Percentiles rank a stretch among this genome's conserved stretches.
Conservation (phyloP, 1,140 invertebrate genomes). For the Heliconius eleuchia region DNA sequence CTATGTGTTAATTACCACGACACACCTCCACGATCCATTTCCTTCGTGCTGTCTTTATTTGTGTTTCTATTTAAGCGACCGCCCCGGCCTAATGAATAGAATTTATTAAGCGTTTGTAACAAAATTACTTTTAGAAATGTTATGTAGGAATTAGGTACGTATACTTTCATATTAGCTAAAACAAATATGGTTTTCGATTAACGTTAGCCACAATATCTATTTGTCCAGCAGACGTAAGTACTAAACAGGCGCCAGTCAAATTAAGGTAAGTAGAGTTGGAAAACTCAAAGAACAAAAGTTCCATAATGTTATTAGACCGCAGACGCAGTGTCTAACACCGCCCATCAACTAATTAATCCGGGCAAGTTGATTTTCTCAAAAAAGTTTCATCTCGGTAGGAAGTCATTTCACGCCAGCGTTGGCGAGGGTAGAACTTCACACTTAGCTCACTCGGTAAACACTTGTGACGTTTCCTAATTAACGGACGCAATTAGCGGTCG, state of each 20-base stretch:
- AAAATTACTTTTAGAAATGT: background rate
- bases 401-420: slow-evolving; percentile 76
- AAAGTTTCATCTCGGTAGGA: slow-evolving; percentile 72
- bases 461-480: slow-evolving; percentile 81
- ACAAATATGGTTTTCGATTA: background rate
- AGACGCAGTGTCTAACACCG: slow-evolving; percentile 74
- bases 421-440: slow-evolving; percentile 75
- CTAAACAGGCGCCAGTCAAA: slow-evolving; percentile 57
- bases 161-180: background rate
- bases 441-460: slow-evolving; percentile 79
- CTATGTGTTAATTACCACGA: slow-evolving; percentile 66
- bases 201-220: slow-evolving; percentile 18
- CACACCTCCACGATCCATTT: slow-evolving; percentile 52
- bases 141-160: background rate
- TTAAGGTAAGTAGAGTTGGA: slow-evolving; percentile 73
- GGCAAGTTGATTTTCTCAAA: slow-evolving; percentile 78
- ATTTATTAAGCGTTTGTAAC: slow-evolving; percentile 10
- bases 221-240: slow-evolving; percentile 31
- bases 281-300: slow-evolving; percentile 73
- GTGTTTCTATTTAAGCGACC: slow-evolving; percentile 45
- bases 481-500: slow-evolving; percentile 79
- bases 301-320: slow-evolving; percentile 76
- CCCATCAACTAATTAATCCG: slow-evolving; percentile 80
- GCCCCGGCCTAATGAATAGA: slow-evolving; percentile 16
- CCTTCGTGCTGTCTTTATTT: slow-evolving; percentile 54